Conservation (phyloP, 35 echinoderm and acorn worm species). For the Apostichopus californicus region DNA sequence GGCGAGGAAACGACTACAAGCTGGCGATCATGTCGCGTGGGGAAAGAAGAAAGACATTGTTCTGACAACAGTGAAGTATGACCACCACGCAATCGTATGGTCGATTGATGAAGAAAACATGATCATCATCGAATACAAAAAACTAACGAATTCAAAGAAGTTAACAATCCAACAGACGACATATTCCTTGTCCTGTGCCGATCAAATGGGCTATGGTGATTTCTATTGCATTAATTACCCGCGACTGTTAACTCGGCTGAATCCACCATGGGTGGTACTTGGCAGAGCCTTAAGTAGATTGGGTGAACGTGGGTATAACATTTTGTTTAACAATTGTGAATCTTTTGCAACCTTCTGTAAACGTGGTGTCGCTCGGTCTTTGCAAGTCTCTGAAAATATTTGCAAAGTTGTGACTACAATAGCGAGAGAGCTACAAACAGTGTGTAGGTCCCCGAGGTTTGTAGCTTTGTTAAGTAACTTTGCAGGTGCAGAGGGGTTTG, state of each 20-base stretch:
- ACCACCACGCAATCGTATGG: conserved; percentile 35
- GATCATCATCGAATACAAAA: neutral
- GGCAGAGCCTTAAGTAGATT: neutral
- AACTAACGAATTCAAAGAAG: neutral
- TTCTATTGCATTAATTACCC: conserved; percentile 18
- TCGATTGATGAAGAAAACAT: neutral
- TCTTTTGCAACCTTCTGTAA: conserved; percentile 38
- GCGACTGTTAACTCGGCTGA: neutral
- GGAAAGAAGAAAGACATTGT: no score
- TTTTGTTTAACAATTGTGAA: conserved; percentile 34
- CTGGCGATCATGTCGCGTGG: conserved; percentile 30
- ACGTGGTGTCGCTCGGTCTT: neutral
- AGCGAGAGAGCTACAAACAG: neutral
- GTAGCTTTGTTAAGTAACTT: neutral
- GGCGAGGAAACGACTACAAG: neutral
- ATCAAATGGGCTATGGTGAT: neutral
- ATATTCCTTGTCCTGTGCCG: neutral
- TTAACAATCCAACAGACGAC: neutral
- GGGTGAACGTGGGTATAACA: neutral
- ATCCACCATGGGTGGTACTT: neutral
- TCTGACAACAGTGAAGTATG: neutral
- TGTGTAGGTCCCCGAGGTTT: neutral
- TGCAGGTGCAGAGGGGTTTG: neutral
- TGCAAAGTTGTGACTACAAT: neutral
- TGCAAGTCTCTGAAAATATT: neutral